A percentile compares a stretch with the other conserved stretches of the same genome.
Conservation (phyloP, 1,140 invertebrate genomes). For the Listronotus bonariensis region DNA sequence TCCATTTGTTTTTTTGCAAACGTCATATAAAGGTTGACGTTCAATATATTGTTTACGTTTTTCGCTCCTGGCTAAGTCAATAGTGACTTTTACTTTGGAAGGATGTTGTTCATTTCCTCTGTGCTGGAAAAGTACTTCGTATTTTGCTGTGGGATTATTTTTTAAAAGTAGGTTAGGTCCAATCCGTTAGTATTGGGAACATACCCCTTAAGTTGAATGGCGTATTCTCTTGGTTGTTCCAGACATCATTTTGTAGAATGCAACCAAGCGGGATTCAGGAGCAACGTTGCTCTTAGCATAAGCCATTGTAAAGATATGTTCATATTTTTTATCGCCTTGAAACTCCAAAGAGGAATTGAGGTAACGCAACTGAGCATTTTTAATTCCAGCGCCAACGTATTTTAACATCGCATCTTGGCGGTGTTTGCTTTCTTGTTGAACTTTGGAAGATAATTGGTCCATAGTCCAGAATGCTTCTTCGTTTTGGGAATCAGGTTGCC, state of each 20-base stretch:
- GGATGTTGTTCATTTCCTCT: slow-evolving; percentile 51
- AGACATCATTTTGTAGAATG: slow-evolving; percentile 54
- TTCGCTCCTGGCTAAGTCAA: slow-evolving; percentile 57
- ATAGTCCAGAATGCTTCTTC: slow-evolving; percentile 4
- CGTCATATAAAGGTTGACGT: slow-evolving; percentile 48
- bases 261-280: slow-evolving; percentile 56
- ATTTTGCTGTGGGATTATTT: slow-evolving; percentile 55
- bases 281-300: slow-evolving; percentile 61
- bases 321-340: slow-evolving; percentile 55
- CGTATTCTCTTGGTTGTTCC: slow-evolving; percentile 55
- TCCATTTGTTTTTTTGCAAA: slow-evolving; percentile 60
- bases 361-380: slow-evolving; percentile 55
- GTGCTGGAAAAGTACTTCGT: slow-evolving; percentile 58
- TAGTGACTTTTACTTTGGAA: slow-evolving; percentile 54
- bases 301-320: slow-evolving; percentile 59
- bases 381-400: slow-evolving; percentile 59
- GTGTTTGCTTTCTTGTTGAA: slow-evolving; percentile 19
- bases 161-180: slow-evolving; percentile 59
- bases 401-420: slow-evolving; percentile 60
- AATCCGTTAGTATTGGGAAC: slow-evolving; percentile 57
- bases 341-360: slow-evolving; percentile 61
- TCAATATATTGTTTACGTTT: slow-evolving; percentile 56
- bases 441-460: slow-evolving; percentile 3
- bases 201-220: slow-evolving; percentile 52
- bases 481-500: slow-evolving; percentile 8